These are phyloP conservation scores for Schizopygopsis pylzovi DNA, from an alignment of 2,797 vertebrate genomes.

Conservation along the genomic window DNA sequence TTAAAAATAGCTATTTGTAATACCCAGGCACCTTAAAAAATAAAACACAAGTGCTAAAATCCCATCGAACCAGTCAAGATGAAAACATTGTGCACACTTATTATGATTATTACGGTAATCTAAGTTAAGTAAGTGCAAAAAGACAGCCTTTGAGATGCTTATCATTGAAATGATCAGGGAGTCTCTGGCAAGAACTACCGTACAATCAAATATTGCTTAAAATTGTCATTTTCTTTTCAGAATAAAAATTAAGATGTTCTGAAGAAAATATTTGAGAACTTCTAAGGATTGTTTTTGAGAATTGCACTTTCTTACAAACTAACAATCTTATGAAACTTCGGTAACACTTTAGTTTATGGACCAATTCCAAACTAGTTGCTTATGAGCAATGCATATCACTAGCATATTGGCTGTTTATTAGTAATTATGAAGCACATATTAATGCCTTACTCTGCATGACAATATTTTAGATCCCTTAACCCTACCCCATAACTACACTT, in stretches of 20 bases:
- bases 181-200: background rate
- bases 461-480: background rate
- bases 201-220: background rate
- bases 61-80: background rate
- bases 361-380: background rate
- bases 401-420: background rate
- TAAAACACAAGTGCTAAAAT: background rate
- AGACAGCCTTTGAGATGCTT: too few species aligned
- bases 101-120: background rate
- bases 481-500: background rate
- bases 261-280: background rate
- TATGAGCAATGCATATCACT: background rate
- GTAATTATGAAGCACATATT: background rate
- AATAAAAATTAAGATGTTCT: background rate
- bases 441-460: background rate
- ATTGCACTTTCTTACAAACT: background rate
- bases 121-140: background rate
- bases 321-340: background rate
- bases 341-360: background rate
- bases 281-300: background rate
- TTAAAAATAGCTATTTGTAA: background rate
- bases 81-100: background rate
- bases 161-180: background rate
- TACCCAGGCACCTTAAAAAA: background rate
- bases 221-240: background rate